A percentile compares a stretch with the other conserved stretches of the same genome.
phyloP scores from a whole-genome alignment of 2,888 invertebrate species.

The Mystacides longicornis region DNA sequence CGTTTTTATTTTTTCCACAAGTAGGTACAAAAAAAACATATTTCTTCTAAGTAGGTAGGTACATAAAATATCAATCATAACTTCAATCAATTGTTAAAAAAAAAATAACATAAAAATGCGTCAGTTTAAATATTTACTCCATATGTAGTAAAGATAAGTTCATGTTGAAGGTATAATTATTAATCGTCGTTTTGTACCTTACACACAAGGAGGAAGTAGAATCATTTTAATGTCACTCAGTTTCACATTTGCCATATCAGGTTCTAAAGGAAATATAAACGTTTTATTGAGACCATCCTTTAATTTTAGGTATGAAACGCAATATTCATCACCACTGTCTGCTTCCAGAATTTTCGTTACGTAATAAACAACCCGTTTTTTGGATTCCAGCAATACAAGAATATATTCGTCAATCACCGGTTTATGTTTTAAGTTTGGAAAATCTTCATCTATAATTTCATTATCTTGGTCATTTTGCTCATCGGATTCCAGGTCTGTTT shows the following conservation, averaged over 20 bases:
- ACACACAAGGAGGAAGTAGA: too few species aligned
- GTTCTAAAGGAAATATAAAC: too few species aligned
- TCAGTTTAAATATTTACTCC: not conserved
- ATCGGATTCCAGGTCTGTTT: too few species aligned
- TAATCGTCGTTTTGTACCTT: not conserved
- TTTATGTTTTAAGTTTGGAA: not conserved
- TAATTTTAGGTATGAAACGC: not conserved
- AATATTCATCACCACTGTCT: not conserved
- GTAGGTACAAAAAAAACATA: too few species aligned
- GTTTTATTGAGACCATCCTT: not conserved
- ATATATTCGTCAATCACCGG: not conserved
- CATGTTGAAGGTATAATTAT: not conserved
- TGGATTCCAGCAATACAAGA: not conserved
- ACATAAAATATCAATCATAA: too few species aligned
- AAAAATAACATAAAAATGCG: not conserved
- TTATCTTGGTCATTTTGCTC: too few species aligned
- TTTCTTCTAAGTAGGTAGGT: too few species aligned
- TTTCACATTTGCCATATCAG: too few species aligned
- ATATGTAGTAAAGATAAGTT: not conserved
- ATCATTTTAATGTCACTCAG: too few species aligned
- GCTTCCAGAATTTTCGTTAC: not conserved
- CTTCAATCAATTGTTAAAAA: too few species aligned
- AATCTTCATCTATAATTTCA: not conserved
- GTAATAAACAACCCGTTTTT: not conserved
- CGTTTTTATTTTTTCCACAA: too few species aligned